phyloP scores from a whole-genome alignment of 2,888 invertebrate species.

The Orgyia antiqua region DNA sequence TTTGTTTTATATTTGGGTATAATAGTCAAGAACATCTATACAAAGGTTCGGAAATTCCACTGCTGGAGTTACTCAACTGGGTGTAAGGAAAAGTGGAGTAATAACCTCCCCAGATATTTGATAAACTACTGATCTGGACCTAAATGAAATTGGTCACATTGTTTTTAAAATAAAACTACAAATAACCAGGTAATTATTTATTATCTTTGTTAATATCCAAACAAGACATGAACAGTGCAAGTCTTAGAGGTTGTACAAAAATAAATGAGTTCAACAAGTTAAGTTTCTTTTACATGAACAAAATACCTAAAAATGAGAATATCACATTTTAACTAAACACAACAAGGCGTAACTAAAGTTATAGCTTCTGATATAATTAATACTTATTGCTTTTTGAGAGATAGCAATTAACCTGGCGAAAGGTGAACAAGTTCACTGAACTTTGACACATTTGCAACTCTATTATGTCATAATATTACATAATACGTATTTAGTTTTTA shows the following conservation, averaged over 20 bases:
- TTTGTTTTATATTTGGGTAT: no score
- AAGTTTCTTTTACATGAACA: constrained; percentile 50
- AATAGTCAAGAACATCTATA: no score
- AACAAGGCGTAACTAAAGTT: constrained; percentile 54
- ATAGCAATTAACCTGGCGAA: constrained; percentile 45
- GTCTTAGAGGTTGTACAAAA: constrained; percentile 67
- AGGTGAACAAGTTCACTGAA: constrained; percentile 43
- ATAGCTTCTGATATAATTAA: constrained; percentile 47
- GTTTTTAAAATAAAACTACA: constrained; percentile 16
- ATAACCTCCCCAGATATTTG: no score
- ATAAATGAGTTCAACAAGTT: constrained; percentile 62
- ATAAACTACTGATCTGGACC: no score
- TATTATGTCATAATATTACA: constrained; percentile 49
- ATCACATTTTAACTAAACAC: constrained; percentile 74
- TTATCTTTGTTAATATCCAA: constrained; percentile 63
- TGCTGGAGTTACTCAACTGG: no score
- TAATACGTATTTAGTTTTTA: constrained; percentile 60
- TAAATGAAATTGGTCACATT: no score
- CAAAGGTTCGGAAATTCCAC: no score
- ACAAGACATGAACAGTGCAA: constrained; percentile 64
- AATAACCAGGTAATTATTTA: constrained; percentile 63
- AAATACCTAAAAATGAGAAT: constrained; percentile 50
- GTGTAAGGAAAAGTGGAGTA: no score
- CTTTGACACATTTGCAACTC: constrained; percentile 53
- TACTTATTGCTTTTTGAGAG: constrained; percentile 55